These are phyloP conservation scores for Callopanchax toddi DNA, from an alignment of 2,113 vertebrate species.

Conservation along the genomic window DNA sequence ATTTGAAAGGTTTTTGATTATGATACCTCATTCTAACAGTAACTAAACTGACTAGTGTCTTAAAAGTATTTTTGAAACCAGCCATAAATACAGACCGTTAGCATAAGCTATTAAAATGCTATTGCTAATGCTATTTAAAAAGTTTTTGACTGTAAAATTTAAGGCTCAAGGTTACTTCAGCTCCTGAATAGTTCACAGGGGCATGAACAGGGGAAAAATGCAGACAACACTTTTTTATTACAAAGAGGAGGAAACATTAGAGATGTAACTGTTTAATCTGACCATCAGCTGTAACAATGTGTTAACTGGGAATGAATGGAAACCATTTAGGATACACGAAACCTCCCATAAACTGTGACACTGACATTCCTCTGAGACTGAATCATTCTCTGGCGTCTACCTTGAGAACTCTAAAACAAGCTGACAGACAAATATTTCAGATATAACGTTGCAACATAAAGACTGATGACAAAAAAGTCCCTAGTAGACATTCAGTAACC, in stretches of 20 bases:
- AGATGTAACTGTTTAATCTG: background rate
- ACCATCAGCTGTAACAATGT: background rate
- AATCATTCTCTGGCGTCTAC: background rate
- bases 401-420: constrained; percentile 4
- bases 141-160: no score
- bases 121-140: no score
- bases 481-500: background rate
- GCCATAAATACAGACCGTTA: no score
- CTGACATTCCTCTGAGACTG: constrained; percentile 3
- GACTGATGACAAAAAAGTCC: no score
- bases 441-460: constrained; percentile 1
- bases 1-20: no score
- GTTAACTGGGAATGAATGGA: constrained; percentile 4
- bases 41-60: no score
- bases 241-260: background rate
- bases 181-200: background rate
- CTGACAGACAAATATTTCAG: background rate
- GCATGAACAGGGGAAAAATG: background rate
- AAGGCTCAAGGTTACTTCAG: constrained; percentile 4
- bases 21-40: no score
- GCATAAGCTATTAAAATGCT: no score
- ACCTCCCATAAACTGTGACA: constrained; percentile 5
- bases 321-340: background rate
- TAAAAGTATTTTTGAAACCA: no score
- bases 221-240: background rate